Evolutionary conservation across 1,140 invertebrate genomes (phyloP).

Genomic region (Zophobas atratus): DNA sequence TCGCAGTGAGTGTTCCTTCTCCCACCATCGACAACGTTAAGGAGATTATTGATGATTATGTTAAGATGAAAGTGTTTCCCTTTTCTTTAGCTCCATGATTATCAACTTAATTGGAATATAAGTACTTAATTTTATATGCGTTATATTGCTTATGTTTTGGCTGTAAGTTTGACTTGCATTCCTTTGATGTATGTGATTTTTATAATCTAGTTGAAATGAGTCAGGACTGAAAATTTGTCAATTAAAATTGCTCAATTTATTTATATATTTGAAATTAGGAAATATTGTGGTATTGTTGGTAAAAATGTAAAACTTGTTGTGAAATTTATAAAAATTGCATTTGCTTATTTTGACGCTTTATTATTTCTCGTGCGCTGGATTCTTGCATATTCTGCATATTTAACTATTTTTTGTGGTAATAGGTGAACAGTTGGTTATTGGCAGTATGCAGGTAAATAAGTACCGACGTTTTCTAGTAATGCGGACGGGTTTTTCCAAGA

Average conservation of each 20-base stretch:
- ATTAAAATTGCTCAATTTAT: constrained; percentile 41
- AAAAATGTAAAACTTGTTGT: neutral
- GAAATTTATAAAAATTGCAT: constrained; percentile 15
- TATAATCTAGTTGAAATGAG: constrained; percentile 9
- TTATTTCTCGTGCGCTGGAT: too few relatives aligned
- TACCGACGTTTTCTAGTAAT: too few relatives aligned
- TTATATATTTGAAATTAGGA: neutral
- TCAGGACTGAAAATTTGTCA: constrained; percentile 20
- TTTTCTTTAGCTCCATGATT: constrained; percentile 68
- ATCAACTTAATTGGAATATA: neutral
- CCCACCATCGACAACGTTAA: constrained; percentile 75
- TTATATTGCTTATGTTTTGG: neutral
- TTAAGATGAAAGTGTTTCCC: constrained; percentile 82
- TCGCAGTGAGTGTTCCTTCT: constrained; percentile 72
- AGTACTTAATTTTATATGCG: constrained; percentile 15
- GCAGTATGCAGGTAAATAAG: too few relatives aligned
- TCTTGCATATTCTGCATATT: too few relatives aligned
- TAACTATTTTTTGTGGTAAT: too few relatives aligned
- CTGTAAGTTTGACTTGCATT: constrained; percentile 24
- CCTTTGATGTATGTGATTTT: constrained; percentile 28
- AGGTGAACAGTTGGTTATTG: too few relatives aligned
- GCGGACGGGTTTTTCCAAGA: too few relatives aligned
- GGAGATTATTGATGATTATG: constrained; percentile 80
- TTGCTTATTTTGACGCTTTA: neutral
- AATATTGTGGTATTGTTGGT: constrained; percentile 7